Base-by-base conservation (phyloP, 2,888 invertebrate genomes). In the Leptinotarsa peninsularis region DNA sequence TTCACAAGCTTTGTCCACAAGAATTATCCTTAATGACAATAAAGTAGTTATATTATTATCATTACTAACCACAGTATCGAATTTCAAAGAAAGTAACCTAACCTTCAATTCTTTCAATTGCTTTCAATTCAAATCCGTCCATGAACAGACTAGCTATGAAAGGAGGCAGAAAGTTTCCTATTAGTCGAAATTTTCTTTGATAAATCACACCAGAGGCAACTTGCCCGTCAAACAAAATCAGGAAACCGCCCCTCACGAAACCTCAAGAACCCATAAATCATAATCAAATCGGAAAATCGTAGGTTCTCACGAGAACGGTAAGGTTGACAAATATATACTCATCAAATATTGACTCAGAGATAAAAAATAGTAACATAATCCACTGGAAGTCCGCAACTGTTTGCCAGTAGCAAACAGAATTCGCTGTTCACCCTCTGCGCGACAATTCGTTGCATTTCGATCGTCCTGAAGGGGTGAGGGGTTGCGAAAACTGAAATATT, bases 401-500 rank as follows among this genome's bases (percentile, higher is more conserved):
- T 78, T 77, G 79, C 74, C 68, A 54, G 67, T 54, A 76, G 72
- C 75, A 79, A 77, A 79, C 77, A 79, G 23, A 78, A 72, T 72
- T 73, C 73, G 71, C 74, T 74, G 72, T 76, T 66, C 66, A 74
- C 77, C 74, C 69, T 63, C 63, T 63, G 7, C n/a, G 63, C 17
- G 63, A 76, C 69, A 74, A 70, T 67, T 63, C 33, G 52, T 23
- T 74, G 66, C 70, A 70, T 56, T 71, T 66, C 21, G 69, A 52
- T 54, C 66, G 43, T 18, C 71, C 71, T 75, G 33, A 71, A 68
- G 74, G 74, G 74, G 71, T 66, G 76, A 82, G 85, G 85, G 84
- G 83, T 83, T 85, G 83, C 84, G 83, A 83, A 83, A 83, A 81
- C 85, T 88, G 87, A 88, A 87, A 86, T 87, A 87, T 87, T 81